phyloP scores from a whole-genome alignment of 2,113 vertebrate genomes.

The Nothobranchius kuhntae region DNA sequence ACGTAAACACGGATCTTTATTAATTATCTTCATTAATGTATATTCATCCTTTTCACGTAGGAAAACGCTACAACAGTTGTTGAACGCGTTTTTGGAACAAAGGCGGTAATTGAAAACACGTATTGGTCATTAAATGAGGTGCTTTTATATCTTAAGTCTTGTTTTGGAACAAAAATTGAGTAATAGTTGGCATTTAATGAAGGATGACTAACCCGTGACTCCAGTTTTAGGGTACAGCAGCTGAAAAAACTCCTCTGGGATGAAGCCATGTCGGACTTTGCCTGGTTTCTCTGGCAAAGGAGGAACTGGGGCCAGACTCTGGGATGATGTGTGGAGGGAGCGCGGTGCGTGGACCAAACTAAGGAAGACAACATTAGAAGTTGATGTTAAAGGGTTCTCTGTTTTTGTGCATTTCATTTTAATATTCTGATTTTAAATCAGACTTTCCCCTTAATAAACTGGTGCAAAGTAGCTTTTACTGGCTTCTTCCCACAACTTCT shows the following conservation, averaged over 20 bases:
- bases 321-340: constrained; percentile 83
- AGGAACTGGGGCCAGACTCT: constrained; percentile 84
- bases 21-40: no score
- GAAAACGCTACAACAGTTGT: neutral
- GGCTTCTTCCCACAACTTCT: neutral
- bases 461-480: neutral
- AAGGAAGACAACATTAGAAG: neutral
- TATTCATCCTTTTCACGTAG: neutral
- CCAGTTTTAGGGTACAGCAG: constrained; percentile 97
- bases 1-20: neutral
- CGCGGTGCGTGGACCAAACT: constrained; percentile 83
- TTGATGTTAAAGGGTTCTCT: no score
- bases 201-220: constrained; percentile 85
- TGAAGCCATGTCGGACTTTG: constrained; percentile 88
- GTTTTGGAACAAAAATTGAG: no score
- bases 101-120: neutral
- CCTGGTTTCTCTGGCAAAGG: constrained; percentile 91
- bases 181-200: rapidly evolving
- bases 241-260: constrained; percentile 95
- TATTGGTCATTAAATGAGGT: neutral
- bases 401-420: neutral
- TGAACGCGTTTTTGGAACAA: neutral
- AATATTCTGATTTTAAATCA: no score
- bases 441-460: neutral
- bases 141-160: no score